Evolutionary conservation across 92 coral and sea anemone species (phyloP), one percentile per base, ranked within the genome.

Genomic region (Zoanthus sociatus): DNA sequence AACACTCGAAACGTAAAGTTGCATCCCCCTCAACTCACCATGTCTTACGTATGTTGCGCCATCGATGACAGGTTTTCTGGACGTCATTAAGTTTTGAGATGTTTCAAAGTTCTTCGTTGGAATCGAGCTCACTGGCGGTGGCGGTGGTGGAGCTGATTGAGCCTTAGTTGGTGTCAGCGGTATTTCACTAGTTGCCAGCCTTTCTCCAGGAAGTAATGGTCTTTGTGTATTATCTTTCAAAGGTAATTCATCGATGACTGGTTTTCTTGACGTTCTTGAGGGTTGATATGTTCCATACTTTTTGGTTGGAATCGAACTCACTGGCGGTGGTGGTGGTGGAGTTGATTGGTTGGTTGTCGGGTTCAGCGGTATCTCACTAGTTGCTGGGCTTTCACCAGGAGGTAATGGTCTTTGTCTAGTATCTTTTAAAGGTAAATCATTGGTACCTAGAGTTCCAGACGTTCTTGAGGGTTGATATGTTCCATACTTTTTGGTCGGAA

Each of bases 91-190:
- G 31, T 26, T 9, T 14, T 69, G 45, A n/a, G 44, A 71, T 30
- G 76, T n/a, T 32, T 42, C 48, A 9, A 71, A 32, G 3, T 17
- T 13, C 6, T 31, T 71, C 48, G 76, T 26, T 26, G 76, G 76
- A 71, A 71, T 71, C 7, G 76, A 71, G 31, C 76, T 71, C 32
- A 71, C 76, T 31, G 76, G 76, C 16, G 76, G 76, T 71, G 76
- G 76, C 3, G 76, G 76, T 42, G 76, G 76, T 71, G 76, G 76
- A 5, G 16, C 12, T 3, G 76, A 26, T 30, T 13, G 76, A 4
- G 76, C 48, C 2, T 45, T 42, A 9, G 76, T 9, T 6, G 0
- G 76, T 16, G 46, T 71, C 76, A 37, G 75, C n/a, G 75, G 75
- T 70, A 17, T 68, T 10, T 13, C 73, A 68, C 46, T 68, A 7